Conservation (phyloP, 2,888 invertebrate genomes). For the Antheraea yamamai region DNA sequence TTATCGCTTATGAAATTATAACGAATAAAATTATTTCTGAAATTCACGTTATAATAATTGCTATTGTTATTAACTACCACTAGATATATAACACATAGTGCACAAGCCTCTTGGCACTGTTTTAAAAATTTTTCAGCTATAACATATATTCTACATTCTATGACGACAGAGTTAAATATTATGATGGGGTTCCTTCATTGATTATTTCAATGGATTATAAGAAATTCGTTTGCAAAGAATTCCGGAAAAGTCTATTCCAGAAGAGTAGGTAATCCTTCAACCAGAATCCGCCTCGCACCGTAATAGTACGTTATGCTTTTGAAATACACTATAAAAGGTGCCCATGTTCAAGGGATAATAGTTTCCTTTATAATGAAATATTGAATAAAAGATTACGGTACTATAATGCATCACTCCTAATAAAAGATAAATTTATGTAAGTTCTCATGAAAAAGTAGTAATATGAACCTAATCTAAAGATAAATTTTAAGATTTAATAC, state of each 20-base stretch:
- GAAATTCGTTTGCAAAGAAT: slow-evolving; percentile 41
- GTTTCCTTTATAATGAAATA: slow-evolving; percentile 39
- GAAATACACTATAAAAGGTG: slow-evolving; percentile 44
- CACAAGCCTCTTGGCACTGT: no score
- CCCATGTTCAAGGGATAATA: slow-evolving; percentile 38
- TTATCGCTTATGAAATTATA: no score
- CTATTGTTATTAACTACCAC: no score
- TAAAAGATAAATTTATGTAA: slow-evolving; percentile 29
- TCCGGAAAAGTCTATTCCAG: slow-evolving; percentile 56
- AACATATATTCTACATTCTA: no score
- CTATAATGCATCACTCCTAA: slow-evolving; percentile 42
- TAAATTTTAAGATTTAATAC: not conserved
- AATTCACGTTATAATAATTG: no score
- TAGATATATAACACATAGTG: no score
- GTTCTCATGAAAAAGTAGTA: not conserved
- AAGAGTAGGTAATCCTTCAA: slow-evolving; percentile 66
- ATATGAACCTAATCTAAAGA: not conserved
- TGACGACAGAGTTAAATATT: no score
- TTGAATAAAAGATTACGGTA: slow-evolving; percentile 32
- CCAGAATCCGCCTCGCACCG: slow-evolving; percentile 39
- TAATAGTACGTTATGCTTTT: slow-evolving; percentile 43
- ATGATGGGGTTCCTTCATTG: no score
- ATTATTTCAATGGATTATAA: slow-evolving; percentile 24
- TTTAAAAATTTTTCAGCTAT: no score
- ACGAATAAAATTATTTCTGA: no score